phyloP scores from a whole-genome alignment of 2,888 invertebrate species.

The Hirtodrosophila trivittata region DNA sequence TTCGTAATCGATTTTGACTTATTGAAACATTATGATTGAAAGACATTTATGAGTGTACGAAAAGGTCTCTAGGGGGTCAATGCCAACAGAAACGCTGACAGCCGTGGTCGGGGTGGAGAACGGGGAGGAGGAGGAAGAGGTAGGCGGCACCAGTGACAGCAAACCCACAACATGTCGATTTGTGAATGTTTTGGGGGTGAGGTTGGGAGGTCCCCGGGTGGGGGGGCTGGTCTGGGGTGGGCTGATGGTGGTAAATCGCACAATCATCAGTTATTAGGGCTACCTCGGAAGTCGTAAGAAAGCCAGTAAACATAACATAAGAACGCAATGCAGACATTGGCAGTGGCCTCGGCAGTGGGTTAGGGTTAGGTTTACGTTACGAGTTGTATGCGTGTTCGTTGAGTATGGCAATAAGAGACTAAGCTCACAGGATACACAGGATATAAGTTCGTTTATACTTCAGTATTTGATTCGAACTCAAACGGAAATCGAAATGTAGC shows the following conservation, averaged over 20 bases:
- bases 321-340: constrained; percentile 53
- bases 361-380: background rate
- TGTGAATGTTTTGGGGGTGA: background rate
- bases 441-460: constrained; percentile 55
- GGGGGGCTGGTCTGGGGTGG: background rate
- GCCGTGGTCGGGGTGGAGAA: constrained; percentile 22
- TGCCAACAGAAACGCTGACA: constrained; percentile 77
- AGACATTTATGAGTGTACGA: constrained; percentile 82
- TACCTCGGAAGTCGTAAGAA: constrained; percentile 71
- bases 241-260: constrained; percentile 61
- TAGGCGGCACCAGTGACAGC: constrained; percentile 10
- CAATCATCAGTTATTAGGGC: constrained; percentile 77
- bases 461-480: constrained; percentile 20
- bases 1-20: constrained; percentile 83
- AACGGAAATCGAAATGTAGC: constrained; percentile 71
- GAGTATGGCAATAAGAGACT: constrained; percentile 54
- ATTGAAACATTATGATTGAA: constrained; percentile 83
- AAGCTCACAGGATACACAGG: constrained; percentile 52
- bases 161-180: constrained; percentile 49
- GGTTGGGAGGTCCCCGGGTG: background rate
- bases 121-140: constrained; percentile 2
- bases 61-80: constrained; percentile 77
- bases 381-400: constrained; percentile 31
- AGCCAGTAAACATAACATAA: constrained; percentile 58
- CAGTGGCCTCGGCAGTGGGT: constrained; percentile 9